Evolutionary conservation across 2,113 vertebrate species (phyloP).

Genomic region (Zosterops japonicus): DNA sequence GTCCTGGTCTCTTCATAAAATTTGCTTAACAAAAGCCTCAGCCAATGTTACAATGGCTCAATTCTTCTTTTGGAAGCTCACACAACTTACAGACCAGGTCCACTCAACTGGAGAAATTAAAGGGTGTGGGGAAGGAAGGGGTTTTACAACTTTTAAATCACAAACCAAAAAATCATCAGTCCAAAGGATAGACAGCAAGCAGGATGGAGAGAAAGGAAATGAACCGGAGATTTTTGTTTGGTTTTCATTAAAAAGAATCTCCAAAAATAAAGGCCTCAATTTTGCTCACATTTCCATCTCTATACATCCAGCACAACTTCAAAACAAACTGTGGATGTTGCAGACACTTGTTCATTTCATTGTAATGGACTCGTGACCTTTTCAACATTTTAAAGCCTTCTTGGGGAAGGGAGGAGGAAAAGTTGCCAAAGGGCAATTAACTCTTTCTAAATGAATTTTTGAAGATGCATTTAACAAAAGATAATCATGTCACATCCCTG

Average conservation of each 20-base stretch:
- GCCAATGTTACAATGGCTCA: conserved; percentile 56
- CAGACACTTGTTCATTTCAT: conserved; percentile 30
- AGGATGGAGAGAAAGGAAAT: not conserved
- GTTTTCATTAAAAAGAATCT: not conserved
- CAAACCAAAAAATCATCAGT: not conserved
- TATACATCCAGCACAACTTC: conserved; percentile 37
- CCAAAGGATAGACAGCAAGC: not conserved
- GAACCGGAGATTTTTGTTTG: not conserved
- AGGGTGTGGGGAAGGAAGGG: not conserved
- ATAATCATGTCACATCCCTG: conserved; percentile 1
- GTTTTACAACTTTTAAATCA: not conserved
- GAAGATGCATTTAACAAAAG: conserved; percentile 46
- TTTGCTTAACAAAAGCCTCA: conserved; percentile 75
- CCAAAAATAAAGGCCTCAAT: not conserved
- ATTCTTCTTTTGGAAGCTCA: conserved; percentile 71
- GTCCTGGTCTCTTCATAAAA: conserved; percentile 72
- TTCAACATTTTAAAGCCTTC: conserved; percentile 34
- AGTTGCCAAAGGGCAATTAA: conserved; percentile 45
- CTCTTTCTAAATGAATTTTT: conserved; percentile 61
- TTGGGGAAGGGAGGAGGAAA: conserved; percentile 48
- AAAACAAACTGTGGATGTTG: conserved; percentile 15
- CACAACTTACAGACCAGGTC: conserved; percentile 51
- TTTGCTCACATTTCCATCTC: conserved; percentile 50
- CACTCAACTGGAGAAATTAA: conserved; percentile 19
- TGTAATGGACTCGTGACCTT: conserved; percentile 10